Evolutionary conservation across 2,888 invertebrate species (phyloP).

Genomic region (Tipula unca): DNA sequence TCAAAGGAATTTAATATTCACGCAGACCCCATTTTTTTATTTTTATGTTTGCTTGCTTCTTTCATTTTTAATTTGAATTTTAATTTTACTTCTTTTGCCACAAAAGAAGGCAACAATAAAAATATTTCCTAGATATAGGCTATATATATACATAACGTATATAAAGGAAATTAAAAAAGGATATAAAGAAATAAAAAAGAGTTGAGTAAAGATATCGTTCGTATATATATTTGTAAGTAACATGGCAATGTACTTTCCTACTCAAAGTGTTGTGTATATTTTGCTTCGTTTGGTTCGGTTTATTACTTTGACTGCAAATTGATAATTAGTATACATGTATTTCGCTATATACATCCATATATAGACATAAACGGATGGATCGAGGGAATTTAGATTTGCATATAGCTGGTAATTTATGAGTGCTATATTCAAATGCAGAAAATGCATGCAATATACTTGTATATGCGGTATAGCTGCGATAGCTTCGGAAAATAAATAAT

Average conservation of each 20-base stretch:
- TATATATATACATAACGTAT: not conserved
- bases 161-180: not conserved
- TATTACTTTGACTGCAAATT: not conserved
- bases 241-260: not conserved
- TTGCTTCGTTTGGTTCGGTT: not conserved
- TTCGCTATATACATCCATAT: not conserved
- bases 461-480: too few relatives aligned
- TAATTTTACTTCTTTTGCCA: not conserved
- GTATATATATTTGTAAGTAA: not conserved
- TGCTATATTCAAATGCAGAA: not conserved
- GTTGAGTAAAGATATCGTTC: not conserved
- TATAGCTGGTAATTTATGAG: not conserved
- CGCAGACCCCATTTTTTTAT: not conserved
- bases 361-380: not conserved
- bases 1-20: constrained; percentile 14
- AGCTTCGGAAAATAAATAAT: too few relatives aligned
- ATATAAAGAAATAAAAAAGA: not conserved
- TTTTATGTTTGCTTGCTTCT: not conserved
- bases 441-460: not conserved
- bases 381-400: not conserved
- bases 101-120: not conserved
- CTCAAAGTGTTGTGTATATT: not conserved
- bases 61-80: not conserved
- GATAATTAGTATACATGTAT: not conserved
- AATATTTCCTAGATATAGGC: not conserved